These are phyloP conservation scores for Lasioglossum zephyrum DNA, from an alignment of 2,888 invertebrate species.

Conservation along the genomic window DNA sequence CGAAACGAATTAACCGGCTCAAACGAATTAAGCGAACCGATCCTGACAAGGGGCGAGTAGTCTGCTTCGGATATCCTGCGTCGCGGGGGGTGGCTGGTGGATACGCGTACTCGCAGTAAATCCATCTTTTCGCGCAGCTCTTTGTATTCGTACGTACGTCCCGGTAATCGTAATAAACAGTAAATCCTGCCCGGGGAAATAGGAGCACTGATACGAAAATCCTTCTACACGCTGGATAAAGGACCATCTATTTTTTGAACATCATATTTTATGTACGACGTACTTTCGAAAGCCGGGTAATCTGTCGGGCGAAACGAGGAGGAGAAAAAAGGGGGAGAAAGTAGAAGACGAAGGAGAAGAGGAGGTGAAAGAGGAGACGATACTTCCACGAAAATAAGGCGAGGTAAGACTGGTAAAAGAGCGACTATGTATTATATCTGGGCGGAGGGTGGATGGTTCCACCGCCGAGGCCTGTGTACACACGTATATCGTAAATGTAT, in stretches of 20 bases:
- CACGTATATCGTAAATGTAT: constrained; percentile 47
- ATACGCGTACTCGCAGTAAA: neutral
- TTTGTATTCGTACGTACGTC: constrained; percentile 26
- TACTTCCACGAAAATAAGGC: constrained; percentile 63
- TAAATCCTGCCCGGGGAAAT: constrained; percentile 51
- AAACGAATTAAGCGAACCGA: constrained; percentile 7
- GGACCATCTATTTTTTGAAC: constrained; percentile 57
- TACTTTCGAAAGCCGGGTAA: constrained; percentile 66
- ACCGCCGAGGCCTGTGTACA: constrained; percentile 32
- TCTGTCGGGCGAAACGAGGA: constrained; percentile 55
- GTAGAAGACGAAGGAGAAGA: neutral
- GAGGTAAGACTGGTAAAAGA: constrained; percentile 66
- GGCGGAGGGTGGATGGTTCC: constrained; percentile 19
- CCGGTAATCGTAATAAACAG: constrained; percentile 42
- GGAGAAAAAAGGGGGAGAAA: neutral
- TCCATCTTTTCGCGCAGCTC: constrained; percentile 16
- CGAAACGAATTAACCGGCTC: neutral
- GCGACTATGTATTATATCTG: constrained; percentile 66
- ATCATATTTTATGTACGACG: constrained; percentile 63
- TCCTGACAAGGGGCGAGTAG: neutral
- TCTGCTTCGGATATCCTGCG: neutral
- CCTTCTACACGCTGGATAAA: constrained; percentile 35
- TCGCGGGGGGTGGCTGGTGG: neutral
- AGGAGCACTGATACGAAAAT: constrained; percentile 47
- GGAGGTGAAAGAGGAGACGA: constrained; percentile 11